Evolutionary conservation across 2,797 vertebrate genomes (phyloP).

Genomic region (Leuciscus waleckii): DNA sequence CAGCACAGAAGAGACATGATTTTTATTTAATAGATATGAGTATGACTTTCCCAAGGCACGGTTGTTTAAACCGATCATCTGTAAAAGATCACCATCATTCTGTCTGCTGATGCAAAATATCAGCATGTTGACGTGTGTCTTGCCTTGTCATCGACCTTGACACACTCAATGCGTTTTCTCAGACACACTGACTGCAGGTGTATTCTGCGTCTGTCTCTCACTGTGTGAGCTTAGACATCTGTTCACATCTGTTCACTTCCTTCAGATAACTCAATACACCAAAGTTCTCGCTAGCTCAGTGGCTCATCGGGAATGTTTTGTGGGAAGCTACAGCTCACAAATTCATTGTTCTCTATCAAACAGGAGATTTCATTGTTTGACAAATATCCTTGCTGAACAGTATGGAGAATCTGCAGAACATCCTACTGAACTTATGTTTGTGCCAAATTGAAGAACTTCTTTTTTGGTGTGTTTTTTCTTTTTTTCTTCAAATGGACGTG

Average conservation of each 20-base stretch:
- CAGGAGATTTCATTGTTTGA: background rate
- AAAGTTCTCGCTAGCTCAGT: background rate
- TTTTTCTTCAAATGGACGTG: no score
- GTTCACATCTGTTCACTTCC: background rate
- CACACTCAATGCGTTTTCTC: background rate
- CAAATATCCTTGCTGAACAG: background rate
- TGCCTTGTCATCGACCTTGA: background rate
- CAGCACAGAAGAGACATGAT: no score
- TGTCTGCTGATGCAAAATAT: background rate
- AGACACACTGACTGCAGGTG: background rate
- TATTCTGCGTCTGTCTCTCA: background rate
- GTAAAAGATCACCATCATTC: background rate
- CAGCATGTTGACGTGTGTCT: background rate
- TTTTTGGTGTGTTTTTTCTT: no score
- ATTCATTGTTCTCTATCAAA: background rate
- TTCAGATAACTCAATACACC: background rate
- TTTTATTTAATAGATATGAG: background rate
- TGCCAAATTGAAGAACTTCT: background rate
- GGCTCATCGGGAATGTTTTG: background rate
- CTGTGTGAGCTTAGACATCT: background rate
- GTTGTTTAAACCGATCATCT: background rate
- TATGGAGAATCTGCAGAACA: background rate
- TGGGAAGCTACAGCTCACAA: background rate
- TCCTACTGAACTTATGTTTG: background rate
- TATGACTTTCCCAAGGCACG: background rate